Evolutionary conservation across 2,797 vertebrate species (phyloP), one percentile per base, ranked within the genome.

Genomic region (Peromyscus melanophrys): DNA sequence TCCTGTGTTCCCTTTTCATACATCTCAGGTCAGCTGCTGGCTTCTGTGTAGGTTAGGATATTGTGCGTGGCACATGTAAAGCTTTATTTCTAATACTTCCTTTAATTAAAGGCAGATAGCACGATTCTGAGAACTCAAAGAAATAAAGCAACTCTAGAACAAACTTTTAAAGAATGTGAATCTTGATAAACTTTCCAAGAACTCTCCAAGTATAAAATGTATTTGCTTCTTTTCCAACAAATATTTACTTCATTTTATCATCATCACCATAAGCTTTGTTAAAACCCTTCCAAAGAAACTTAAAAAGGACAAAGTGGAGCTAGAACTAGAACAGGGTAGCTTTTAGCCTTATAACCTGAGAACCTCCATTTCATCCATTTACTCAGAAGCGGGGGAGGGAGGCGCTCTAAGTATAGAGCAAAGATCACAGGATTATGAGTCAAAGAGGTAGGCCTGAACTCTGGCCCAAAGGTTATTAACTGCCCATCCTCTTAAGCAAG

Each of bases 401-500:
- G 0, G 3, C 73, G 61, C 87, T 83, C 23, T 46, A 85, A 87
- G 92, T 8, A 5, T 10, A 95, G 73, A 87, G 73, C 81, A 82
- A 86, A 96, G 83, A 69, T 88, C 97, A 82, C 5, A 83, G 73
- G 59, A 77, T 84, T 89, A 75, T 63, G 63, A 95, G n/a, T 76
- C 84, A 75, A 91, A 96, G 59, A 69, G 34, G n/a, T 12, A 75
- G 43, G 23, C 73, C 59, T 87, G 96, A 93, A 69, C 88, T 93
- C 69, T 69, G 65, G n/a, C 80, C 57, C 46, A 81, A 27, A 67
- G 27, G 37, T 82, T 97, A 85, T 75, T 96, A 95, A 89, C 46
- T 92, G 37, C 93, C 94, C 82, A 67, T 91, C 78, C 78, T 92
- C 85, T 97, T 97, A 83, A 92, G 93, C 84, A 97, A 97, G 88